Percentiles rank a stretch among this genome's conserved stretches.
Evolutionary conservation across 2,888 invertebrate genomes (phyloP).

Genomic region (Diarsia brunnea): DNA sequence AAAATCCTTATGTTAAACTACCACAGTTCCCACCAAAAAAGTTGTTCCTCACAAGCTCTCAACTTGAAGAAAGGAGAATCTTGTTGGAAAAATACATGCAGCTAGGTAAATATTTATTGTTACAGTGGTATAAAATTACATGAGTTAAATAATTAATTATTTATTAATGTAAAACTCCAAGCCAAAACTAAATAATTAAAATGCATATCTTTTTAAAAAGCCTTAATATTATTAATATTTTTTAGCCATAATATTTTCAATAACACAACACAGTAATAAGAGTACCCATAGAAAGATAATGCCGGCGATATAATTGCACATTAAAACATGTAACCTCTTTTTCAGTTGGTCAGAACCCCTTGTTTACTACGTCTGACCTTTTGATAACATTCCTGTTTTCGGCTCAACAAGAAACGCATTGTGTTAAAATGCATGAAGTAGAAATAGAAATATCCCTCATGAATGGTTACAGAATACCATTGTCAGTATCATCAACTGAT

Average conservation of each 20-base stretch:
- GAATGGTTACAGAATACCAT: constrained; percentile 96
- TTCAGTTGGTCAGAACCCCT: constrained; percentile 96
- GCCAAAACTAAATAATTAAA: not conserved
- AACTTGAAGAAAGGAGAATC: constrained; percentile 96
- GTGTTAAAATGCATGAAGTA: constrained; percentile 92
- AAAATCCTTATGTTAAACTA: constrained; percentile 91
- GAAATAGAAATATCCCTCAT: constrained; percentile 95
- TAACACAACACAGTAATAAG: not conserved
- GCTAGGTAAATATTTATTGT: constrained; percentile 90
- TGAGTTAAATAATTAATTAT: not conserved
- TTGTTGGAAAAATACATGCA: constrained; percentile 98
- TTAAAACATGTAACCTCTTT: constrained; percentile 59
- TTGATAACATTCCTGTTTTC: constrained; percentile 96
- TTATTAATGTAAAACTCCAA: not conserved
- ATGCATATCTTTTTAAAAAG: not conserved
- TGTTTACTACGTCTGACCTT: constrained; percentile 94
- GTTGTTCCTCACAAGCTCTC: constrained; percentile 94
- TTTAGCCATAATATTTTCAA: not conserved
- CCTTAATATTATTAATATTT: no score
- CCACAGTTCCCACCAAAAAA: constrained; percentile 98
- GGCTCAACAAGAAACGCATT: constrained; percentile 97
- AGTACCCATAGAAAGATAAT: not conserved
- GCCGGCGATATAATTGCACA: not conserved
- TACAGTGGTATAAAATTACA: not conserved
- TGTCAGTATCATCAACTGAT: constrained; percentile 95